Evolutionary conservation across 2,797 vertebrate species (phyloP), one percentile per base, ranked within the genome.

Genomic region (Champsocephalus esox): DNA sequence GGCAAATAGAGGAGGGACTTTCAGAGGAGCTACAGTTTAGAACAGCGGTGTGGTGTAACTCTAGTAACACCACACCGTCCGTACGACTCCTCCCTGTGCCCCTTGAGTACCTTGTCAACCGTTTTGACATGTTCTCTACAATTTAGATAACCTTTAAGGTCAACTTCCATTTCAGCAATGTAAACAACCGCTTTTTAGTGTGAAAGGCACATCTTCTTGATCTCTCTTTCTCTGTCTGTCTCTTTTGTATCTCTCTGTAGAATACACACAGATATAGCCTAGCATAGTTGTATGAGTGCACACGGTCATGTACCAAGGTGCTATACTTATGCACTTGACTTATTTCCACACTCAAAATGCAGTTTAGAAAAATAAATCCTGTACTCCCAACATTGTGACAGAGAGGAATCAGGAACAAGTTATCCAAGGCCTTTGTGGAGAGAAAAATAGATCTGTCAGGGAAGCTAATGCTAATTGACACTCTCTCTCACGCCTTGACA

Each of bases 401-500:
- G 66, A 85, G 83, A 90, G 80, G 72, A 87, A 91, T 92, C 87
- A 85, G 87, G 89, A 89, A 90, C 84, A 86, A 80, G 89, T 87
- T 90, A 91, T 92, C 88, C 80, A 60, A 93, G 93, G 91, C 93
- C 87, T 85, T 85, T 49, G 91, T 85, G 83, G 80, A 58, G 3
- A 73, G 91, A 85, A 83, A 92, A 93, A 91, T 83, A 90, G 92
- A 87, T 94, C 95, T 93, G 91, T 81, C 79, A 93, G 91, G 83
- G 93, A 88, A 90, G 89, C 88, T 94, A 94, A 95, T 94, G 86
- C 91, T 96, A 97, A 97, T 95, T 97, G 96, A 95, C 96, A 96
- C 93, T 94, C 93, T 94, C 91, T 94, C 95, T 96, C 94, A 90
- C 87, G 73, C 94, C 90, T 96, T 96, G 96, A 97, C 94, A 92